phyloP scores from a whole-genome alignment of 1,140 invertebrate species.

The Phenacoccus solenopsis region DNA sequence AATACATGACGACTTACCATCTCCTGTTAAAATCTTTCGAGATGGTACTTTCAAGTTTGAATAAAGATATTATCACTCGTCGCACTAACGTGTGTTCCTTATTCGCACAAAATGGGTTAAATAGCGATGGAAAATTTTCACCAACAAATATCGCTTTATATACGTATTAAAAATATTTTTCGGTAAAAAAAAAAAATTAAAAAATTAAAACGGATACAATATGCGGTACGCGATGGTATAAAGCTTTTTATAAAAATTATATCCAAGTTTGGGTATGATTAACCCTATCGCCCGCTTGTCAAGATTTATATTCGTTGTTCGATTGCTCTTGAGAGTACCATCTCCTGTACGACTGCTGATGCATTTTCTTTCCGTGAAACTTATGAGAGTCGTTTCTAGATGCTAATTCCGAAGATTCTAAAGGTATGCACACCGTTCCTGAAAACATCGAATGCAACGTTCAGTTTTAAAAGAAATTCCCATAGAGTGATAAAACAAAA shows the following conservation, averaged over 20 bases:
- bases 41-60: neutral
- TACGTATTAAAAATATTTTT: no score
- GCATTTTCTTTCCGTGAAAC: neutral
- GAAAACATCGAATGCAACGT: neutral
- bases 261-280: neutral
- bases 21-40: neutral
- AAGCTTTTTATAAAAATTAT: no score
- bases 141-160: no score
- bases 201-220: no score
- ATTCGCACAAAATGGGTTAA: no score
- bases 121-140: no score
- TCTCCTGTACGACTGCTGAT: neutral
- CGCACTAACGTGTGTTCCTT: no score
- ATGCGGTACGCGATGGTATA: no score
- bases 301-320: neutral
- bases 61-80: no score
- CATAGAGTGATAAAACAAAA: neutral
- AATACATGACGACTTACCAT: neutral
- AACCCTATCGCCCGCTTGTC: neutral
- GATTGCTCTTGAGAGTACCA: slow-evolving; percentile 12
- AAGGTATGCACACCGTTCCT: slow-evolving; percentile 8
- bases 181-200: no score
- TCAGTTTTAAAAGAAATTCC: neutral
- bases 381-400: slow-evolving; percentile 13
- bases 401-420: slow-evolving; percentile 11